Base-by-base conservation (phyloP, 2,797 vertebrate species). In the Hyperoplus immaculatus region DNA sequence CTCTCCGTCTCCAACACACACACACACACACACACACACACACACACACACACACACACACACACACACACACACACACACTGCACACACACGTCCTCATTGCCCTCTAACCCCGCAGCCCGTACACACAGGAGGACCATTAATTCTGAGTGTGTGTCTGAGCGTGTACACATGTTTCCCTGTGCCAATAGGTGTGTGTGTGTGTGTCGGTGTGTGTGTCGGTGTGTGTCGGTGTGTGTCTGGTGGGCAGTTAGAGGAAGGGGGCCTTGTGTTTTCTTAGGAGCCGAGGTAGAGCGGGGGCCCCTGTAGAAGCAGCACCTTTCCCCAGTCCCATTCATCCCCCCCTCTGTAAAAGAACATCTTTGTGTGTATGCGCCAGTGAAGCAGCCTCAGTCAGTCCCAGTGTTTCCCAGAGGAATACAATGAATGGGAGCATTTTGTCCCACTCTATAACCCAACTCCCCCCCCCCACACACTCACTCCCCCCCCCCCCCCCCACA, bases 361-460 rank as follows among this genome's bases (percentile, higher is more conserved):
- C 96, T 97, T 97, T 97, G 96, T 98, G 96, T 97, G 96, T 97
- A 97, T 96, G 96, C 93, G 89, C 95, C 94, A 41, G 87, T 88
- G 95, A 95, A 94, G 96, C 90, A 90, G 88, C 87, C 76, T 88
- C 86, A 88, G 91, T 92, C 89, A 96, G 95, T 95, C 94, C 92
- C 91, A 94, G 93, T 95, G 95, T 97, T 29, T 98, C 97, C 97
- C 97, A 97, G 93, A 96, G 96, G 97, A 96, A 93, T 95, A 96
- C 97, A 97, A 97, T 98, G 97, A 98, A 98, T 98, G 96, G 96
- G 94, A 89, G 95, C 95, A 93, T 97, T 98, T 96, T 98, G 96
- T 90, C 88, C 85, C 75, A 78, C 83, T 90, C 86, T 84, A 81
- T 79, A 86, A 71, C 80, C 29, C 29, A 2, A 59, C 8, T 69